Base-by-base conservation (phyloP, 2,888 invertebrate species). In the Synanthedon myopaeformis region DNA sequence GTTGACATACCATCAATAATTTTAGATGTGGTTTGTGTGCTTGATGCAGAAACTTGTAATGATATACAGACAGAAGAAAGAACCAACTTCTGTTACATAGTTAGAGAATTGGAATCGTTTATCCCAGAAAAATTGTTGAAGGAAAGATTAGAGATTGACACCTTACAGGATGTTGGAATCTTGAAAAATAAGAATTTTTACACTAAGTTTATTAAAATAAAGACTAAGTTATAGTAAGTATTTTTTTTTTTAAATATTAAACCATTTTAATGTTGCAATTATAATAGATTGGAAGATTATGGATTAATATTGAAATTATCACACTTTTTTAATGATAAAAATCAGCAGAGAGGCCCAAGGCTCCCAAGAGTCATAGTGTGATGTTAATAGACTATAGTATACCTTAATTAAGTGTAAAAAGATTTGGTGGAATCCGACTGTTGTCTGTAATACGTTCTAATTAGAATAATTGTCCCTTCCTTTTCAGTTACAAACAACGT, bases 171-270 rank as follows among this genome's bases (percentile, higher is more conserved):
- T 89, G 93, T 95, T 57, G 96, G 96, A 23, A 93, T 96, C 59
- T 89, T 98, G 52, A 94, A 94, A 69, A 96, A 96, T 72, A 94
- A 94, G 74, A 94, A 92, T 63, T 96, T 96, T 83, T 95, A 95
- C 78, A 95, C 96, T 51, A 97, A 96, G 79, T 98, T 97, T 80
- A 98, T 99, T 67, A 97, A 97, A 91, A 94, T 97, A 56, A 99
- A 98, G 89, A 99, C 99, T 52, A 97, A 97, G 84, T 88, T 99
- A 71, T 99, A 97, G 97, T 98, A 90, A 92, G 97, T 94, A 82
- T 63, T 19, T 10, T 35, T 10, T 35, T 35, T 35, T 35, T 10
- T 10, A 10, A 23, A 10, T 35, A 35, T 35, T 6, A 23, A 0
- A 4, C 28, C 8, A 28, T 28, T 28, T 28, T 28, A 28, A 28